Base-by-base conservation (phyloP, 2,888 invertebrate genomes). In the Neoaliturus tenellus region DNA sequence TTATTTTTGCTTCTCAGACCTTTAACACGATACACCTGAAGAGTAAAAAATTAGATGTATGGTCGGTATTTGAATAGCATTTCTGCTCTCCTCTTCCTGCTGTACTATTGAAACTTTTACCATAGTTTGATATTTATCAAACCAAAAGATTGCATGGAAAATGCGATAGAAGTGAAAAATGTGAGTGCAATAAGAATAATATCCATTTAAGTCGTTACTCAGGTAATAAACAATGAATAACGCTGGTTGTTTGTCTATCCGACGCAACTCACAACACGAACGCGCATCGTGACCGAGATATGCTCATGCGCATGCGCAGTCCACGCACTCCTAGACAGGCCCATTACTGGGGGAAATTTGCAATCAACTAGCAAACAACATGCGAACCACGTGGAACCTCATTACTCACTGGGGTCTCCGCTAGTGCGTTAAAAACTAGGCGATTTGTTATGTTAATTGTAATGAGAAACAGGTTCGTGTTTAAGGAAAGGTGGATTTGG, bases 381-480 rank as follows among this genome's bases (percentile, higher is more conserved):
- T 20, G 25, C 62, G 31, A 14, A 62, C 25, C 3, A 8, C 14
- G 51, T 4, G 51, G 23, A 44, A 44, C 17, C 44, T 55, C 55
- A 55, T 55, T 6, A 55, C 23, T 55, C 55, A 55, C 23, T 44
- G 4, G 2, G 17, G 44, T 44, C 44, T 44, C 10, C 17, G 10
- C 8, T 10, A 55, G 55, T 48, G 4, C 23, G 55, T 12, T 55
- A 12, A 62, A 62, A 55, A 55, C n/a, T 55, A 3, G 5, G 62
- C 14, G 62, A 62, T 62, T 62, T 28, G 62, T 62, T 28, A 31
- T 31, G 28, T 62, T 62, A 28, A 62, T 62, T 62, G 62, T 62
- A 28, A 62, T 31, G 28, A 20, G 55, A 55, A 55, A 48, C 48
- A 3, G 14, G 3, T 12, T 8, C 8, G 51, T 51, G 51, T 51